A percentile compares a stretch with the other conserved stretches of the same genome.
phyloP scores from a whole-genome alignment of 2,113 vertebrate genomes.

The Murina feae region DNA sequence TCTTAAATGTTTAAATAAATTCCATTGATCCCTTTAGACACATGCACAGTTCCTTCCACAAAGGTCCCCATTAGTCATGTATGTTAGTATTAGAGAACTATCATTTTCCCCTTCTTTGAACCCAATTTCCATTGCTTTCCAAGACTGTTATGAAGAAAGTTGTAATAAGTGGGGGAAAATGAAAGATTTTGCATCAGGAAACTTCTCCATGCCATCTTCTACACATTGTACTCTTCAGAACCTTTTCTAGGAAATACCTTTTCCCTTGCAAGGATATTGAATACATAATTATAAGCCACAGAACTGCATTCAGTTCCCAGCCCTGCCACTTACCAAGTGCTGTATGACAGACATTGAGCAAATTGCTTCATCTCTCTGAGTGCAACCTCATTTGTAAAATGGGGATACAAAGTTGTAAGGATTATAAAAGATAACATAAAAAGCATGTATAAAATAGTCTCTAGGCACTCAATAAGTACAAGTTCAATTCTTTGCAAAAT shows the following conservation, averaged over 20 bases:
- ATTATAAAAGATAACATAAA: constrained; percentile 35
- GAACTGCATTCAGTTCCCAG: constrained; percentile 9
- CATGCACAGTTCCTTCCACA: constrained; percentile 38
- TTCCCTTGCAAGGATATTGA: neutral
- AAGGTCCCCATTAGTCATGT: constrained; percentile 46
- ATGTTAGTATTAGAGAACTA: constrained; percentile 35
- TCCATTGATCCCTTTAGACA: constrained; percentile 41
- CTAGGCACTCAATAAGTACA: constrained; percentile 12
- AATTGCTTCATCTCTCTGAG: constrained; percentile 5
- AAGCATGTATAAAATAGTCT: neutral
- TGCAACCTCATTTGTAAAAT: constrained; percentile 4
- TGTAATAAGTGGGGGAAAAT: neutral
- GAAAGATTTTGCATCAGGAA: neutral
- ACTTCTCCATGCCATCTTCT: neutral
- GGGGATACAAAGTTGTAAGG: neutral
- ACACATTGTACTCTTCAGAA: neutral
- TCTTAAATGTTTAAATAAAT: constrained; percentile 45
- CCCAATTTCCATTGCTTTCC: neutral
- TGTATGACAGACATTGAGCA: neutral
- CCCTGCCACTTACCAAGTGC: neutral
- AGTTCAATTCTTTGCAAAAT: constrained; percentile 27
- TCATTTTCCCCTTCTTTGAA: constrained; percentile 29
- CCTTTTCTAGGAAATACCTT: constrained; percentile 18
- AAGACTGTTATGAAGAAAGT: neutral
- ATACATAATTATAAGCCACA: neutral